Conservation (phyloP, 1,140 invertebrate species). For the Colletes latitarsis region DNA sequence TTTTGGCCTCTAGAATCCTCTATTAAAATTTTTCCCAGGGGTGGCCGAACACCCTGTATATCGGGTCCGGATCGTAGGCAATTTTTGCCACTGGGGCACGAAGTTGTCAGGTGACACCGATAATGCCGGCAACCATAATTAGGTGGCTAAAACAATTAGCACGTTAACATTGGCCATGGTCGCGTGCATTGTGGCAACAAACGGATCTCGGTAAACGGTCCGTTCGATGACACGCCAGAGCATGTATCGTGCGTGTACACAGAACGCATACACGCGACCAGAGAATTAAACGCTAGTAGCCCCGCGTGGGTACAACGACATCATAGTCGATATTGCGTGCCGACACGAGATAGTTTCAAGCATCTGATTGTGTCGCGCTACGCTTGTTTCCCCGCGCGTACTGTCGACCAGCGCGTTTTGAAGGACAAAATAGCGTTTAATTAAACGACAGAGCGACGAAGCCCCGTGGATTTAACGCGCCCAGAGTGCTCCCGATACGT, state of each 20-base stretch:
- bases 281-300: slow-evolving; percentile 17
- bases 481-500: not conserved
- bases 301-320: not conserved
- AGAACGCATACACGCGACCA: not conserved
- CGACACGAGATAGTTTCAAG: not conserved
- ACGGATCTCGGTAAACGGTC: not conserved
- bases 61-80: no score
- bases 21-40: no score
- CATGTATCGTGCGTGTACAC: not conserved
- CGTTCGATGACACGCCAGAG: not conserved
- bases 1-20: no score
- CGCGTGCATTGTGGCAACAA: not conserved
- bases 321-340: slow-evolving; percentile 6
- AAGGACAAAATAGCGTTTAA: slow-evolving; percentile 21
- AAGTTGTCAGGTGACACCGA: not conserved
- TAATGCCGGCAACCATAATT: slow-evolving; percentile 9
- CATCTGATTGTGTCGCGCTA: slow-evolving; percentile 3
- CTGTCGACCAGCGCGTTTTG: not conserved
- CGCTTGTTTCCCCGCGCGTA: not conserved
- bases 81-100: no score
- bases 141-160: slow-evolving; percentile 35
- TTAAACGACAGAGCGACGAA: not conserved
- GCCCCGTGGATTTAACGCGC: not conserved
- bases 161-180: slow-evolving; percentile 12
- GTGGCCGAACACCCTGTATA: no score